Conservation (phyloP, 2,888 invertebrate species). For the Tipula vernalis region DNA sequence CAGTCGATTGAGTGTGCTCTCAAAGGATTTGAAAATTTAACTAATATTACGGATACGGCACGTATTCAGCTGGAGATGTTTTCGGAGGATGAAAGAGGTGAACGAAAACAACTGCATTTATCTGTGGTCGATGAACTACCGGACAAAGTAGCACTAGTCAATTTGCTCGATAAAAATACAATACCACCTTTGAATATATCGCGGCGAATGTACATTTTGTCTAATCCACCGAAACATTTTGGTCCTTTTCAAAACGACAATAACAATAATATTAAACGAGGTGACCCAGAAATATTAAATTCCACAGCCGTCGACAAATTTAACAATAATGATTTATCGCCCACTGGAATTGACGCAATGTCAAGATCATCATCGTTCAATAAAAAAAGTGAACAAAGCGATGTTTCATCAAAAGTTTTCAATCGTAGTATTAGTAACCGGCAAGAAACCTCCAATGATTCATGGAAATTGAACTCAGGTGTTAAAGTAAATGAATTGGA, state of each 20-base stretch:
- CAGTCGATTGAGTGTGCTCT: slow-evolving; percentile 68
- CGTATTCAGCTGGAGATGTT: slow-evolving; percentile 49
- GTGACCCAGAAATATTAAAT: not conserved
- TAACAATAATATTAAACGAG: not conserved
- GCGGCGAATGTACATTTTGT: slow-evolving; percentile 38
- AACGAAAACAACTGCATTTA: slow-evolving; percentile 42
- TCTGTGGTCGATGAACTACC: slow-evolving; percentile 42
- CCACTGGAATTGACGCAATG: not conserved
- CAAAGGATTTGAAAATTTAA: slow-evolving; percentile 42
- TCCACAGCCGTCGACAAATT: not conserved
- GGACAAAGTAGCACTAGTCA: slow-evolving; percentile 44
- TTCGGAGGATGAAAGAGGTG: slow-evolving; percentile 42
- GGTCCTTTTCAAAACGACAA: not conserved
- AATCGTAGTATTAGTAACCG: not conserved
- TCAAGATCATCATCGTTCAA: not conserved
- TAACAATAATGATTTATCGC: not conserved
- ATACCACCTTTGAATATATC: slow-evolving; percentile 45
- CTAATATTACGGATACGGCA: slow-evolving; percentile 25
- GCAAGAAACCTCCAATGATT: not conserved
- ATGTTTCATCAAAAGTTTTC: not conserved
- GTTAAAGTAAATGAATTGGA: not conserved
- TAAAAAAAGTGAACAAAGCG: not conserved
- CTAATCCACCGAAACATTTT: slow-evolving; percentile 28
- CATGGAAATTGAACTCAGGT: not conserved
- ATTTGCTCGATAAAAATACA: slow-evolving; percentile 43